Evolutionary conservation across 2,113 vertebrate species (phyloP).

Genomic region (Python bivittatus): DNA sequence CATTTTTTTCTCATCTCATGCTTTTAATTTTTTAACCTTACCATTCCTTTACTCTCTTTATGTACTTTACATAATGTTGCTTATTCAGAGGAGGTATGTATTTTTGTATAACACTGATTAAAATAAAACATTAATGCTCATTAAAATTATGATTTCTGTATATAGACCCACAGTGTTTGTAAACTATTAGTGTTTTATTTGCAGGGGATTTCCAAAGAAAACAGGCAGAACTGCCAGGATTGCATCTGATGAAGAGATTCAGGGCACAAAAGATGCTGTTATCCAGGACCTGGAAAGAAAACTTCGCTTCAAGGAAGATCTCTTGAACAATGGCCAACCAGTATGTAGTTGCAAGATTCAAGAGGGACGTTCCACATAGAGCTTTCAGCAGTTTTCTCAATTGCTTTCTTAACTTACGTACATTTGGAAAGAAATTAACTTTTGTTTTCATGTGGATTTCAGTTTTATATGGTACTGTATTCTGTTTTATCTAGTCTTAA

Average conservation of each 20-base stretch:
- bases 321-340: conserved; percentile 92
- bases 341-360: conserved; percentile 55
- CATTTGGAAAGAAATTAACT: background rate
- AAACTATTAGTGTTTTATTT: conserved; percentile 48
- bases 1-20: no score
- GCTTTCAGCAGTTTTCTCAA: background rate
- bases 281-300: conserved; percentile 98
- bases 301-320: conserved; percentile 96
- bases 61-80: no score
- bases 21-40: no score
- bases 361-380: rapidly evolving
- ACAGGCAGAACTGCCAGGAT: conserved; percentile 80
- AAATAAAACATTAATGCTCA: background rate
- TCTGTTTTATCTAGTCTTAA: background rate
- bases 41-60: no score
- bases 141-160: background rate
- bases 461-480: background rate
- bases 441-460: background rate
- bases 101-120: background rate
- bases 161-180: background rate
- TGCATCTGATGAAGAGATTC: conserved; percentile 93
- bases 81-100: no score
- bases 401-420: background rate
- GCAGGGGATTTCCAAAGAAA: conserved; percentile 89
- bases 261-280: conserved; percentile 95